Percentiles rank a stretch among this genome's conserved stretches.
phyloP scores from a whole-genome alignment of 1,140 invertebrate species.

The Neodiprion pinetum region DNA sequence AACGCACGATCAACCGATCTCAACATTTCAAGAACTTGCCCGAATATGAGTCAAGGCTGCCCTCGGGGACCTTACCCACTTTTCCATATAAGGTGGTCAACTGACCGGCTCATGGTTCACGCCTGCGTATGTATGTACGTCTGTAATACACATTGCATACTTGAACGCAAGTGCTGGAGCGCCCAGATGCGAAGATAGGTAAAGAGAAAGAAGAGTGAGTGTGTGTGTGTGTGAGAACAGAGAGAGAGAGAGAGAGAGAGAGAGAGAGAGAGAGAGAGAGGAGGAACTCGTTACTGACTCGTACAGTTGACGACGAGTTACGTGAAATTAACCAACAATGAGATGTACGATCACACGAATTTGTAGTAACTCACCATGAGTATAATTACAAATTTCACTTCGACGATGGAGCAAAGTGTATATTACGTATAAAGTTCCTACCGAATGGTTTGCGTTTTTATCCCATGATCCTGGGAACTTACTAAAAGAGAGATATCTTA shows the following conservation, averaged over 20 bases:
- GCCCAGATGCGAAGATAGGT: constrained; percentile 17
- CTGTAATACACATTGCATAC: constrained; percentile 7
- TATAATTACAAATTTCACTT: background rate
- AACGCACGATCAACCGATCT: background rate
- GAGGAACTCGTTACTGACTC: constrained; percentile 26
- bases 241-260: constrained; percentile 18
- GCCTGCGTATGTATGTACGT: constrained; percentile 27
- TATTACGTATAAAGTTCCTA: background rate
- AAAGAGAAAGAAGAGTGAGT: background rate
- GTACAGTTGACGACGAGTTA: constrained; percentile 26
- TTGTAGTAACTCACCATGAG: background rate
- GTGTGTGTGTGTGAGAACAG: constrained; percentile 5
- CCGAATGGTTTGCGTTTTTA: no score
- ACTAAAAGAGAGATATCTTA: no score
- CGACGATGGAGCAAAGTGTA: background rate
- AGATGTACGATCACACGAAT: background rate
- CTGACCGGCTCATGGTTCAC: constrained; percentile 33
- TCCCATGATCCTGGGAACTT: no score
- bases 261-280: constrained; percentile 27
- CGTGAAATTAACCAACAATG: constrained; percentile 28
- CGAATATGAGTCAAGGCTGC: constrained; percentile 48
- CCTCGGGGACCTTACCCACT: constrained; percentile 53
- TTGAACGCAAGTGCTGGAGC: background rate
- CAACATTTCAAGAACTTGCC: constrained; percentile 27
- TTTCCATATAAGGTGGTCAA: constrained; percentile 50